Conservation (phyloP, 2,888 invertebrate genomes). For the Malacosoma neustria region DNA sequence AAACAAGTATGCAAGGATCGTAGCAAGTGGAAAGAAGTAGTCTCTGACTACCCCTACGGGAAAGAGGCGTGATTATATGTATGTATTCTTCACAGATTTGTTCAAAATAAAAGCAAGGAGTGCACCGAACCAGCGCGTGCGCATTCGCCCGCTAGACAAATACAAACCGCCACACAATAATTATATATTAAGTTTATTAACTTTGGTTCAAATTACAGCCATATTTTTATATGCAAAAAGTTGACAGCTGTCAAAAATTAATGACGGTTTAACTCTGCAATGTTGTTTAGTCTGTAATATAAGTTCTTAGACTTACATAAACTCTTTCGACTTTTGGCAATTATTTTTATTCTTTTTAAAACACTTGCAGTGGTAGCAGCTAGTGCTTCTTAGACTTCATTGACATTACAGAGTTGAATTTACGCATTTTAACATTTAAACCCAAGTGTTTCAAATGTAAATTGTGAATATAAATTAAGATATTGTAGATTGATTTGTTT, state of each 20-base stretch:
- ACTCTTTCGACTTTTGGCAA: too few species aligned
- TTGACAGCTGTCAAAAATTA: not conserved
- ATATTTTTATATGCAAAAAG: constrained; percentile 1
- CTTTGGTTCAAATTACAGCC: constrained; percentile 5
- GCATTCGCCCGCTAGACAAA: constrained; percentile 39
- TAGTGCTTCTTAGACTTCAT: not conserved
- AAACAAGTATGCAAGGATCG: too few species aligned
- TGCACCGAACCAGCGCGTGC: constrained; percentile 40
- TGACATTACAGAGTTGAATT: not conserved
- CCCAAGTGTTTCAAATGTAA: not conserved
- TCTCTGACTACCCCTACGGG: too few species aligned
- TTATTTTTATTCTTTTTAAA: too few species aligned
- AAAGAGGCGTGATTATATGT: too few species aligned
- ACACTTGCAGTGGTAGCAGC: too few species aligned
- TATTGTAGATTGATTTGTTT: not conserved
- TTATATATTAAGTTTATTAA: constrained; percentile 8
- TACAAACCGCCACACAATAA: constrained; percentile 14
- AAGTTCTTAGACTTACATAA: too few species aligned
- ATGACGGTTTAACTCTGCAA: not conserved
- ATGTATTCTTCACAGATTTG: constrained; percentile 33
- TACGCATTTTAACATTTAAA: not conserved
- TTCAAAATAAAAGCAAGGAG: constrained; percentile 38
- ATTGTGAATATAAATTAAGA: not conserved
- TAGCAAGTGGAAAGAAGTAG: too few species aligned
- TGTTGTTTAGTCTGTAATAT: too few species aligned